phyloP scores from a whole-genome alignment of 2,888 invertebrate genomes.

The Phengaris alcon region DNA sequence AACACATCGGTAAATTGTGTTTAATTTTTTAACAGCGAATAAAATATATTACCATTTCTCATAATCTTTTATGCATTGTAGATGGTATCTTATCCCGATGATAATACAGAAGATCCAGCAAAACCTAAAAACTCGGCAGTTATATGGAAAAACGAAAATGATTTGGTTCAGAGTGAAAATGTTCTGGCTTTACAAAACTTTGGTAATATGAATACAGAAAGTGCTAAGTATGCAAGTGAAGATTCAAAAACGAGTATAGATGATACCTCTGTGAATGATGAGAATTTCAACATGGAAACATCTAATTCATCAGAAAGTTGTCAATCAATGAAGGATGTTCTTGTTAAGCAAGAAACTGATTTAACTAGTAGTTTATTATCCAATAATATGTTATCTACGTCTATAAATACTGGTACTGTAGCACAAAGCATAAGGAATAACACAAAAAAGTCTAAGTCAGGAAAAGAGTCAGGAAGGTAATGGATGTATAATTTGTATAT shows the following conservation, averaged over 20 bases:
- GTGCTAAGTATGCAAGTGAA: conserved; percentile 67
- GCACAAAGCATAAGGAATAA: conserved; percentile 54
- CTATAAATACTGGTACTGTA: conserved; percentile 57
- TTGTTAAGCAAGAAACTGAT: conserved; percentile 61
- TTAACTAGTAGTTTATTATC: conserved; percentile 55
- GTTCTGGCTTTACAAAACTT: conserved; percentile 64
- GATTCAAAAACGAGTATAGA: conserved; percentile 73
- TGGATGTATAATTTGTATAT: not conserved
- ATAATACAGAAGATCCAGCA: conserved; percentile 66
- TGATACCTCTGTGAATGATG: conserved; percentile 70
- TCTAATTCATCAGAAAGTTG: conserved; percentile 74
- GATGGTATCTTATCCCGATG: conserved; percentile 73
- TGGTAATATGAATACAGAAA: conserved; percentile 59
- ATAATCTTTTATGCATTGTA: conserved; percentile 38
- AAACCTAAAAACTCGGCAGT: conserved; percentile 72
- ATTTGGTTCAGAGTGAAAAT: conserved; percentile 65
- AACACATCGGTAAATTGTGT: conserved; percentile 67
- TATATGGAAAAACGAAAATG: conserved; percentile 66
- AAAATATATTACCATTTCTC: conserved; percentile 17
- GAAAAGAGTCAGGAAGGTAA: conserved; percentile 70
- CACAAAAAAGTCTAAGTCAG: conserved; percentile 63
- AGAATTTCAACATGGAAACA: conserved; percentile 73
- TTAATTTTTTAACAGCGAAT: conserved; percentile 27
- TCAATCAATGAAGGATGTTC: conserved; percentile 68
- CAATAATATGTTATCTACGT: conserved; percentile 53